These are phyloP conservation scores for Sebastes kiyomatsui DNA, from an alignment of 2,797 vertebrate genomes.

Conservation along the genomic window DNA sequence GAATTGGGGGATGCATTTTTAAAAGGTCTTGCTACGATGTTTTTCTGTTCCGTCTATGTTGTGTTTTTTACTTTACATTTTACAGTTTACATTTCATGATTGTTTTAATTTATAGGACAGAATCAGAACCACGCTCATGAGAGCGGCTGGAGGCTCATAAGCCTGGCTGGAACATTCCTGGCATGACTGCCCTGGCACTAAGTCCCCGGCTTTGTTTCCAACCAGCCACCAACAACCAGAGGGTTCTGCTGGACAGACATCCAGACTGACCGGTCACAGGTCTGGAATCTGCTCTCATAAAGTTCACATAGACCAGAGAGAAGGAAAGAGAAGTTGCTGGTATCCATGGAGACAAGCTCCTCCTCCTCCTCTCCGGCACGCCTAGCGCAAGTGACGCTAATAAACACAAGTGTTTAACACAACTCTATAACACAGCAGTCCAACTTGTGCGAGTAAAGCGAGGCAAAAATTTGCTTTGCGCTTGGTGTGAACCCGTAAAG, in stretches of 20 bases:
- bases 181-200: conserved; percentile 41
- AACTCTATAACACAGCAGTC: too few species aligned
- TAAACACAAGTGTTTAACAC: too few species aligned
- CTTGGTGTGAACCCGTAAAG: too few species aligned
- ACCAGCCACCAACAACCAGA: conserved; percentile 3
- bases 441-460: too few species aligned
- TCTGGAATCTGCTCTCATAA: neutral
- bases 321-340: neutral
- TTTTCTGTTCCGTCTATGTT: neutral
- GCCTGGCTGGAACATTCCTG: conserved; percentile 58
- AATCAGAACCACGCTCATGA: neutral
- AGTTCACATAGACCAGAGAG: neutral
- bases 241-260: conserved; percentile 7
- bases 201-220: conserved; percentile 24
- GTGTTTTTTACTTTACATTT: neutral
- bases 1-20: neutral
- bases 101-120: neutral
- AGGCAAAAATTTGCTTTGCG: too few species aligned
- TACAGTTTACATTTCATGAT: neutral
- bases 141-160: conserved; percentile 3
- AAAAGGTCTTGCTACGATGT: neutral
- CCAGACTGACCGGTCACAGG: neutral
- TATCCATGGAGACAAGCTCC: too few species aligned
- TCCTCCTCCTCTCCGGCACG: too few species aligned
- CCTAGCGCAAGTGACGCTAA: too few species aligned